Conservation (phyloP, 2,113 vertebrate genomes). For the Phalacrocorax pelagicus region DNA sequence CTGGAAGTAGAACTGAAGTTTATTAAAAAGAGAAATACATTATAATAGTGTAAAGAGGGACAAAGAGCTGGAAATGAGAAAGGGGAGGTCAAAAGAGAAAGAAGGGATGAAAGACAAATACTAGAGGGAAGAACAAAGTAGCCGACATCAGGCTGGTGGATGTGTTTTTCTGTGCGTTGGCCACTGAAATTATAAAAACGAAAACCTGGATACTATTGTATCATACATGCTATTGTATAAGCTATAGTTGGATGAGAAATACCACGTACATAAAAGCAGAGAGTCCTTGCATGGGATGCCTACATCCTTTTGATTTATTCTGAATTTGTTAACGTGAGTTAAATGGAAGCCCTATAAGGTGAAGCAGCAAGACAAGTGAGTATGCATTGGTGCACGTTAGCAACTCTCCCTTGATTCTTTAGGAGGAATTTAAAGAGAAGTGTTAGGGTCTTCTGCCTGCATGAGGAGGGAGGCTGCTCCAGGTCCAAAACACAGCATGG, state of each 20-base stretch:
- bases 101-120: background rate
- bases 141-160: background rate
- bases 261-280: background rate
- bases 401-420: background rate
- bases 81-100: background rate
- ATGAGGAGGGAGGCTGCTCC: background rate
- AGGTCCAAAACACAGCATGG: background rate
- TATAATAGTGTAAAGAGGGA: background rate
- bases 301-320: background rate
- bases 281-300: background rate
- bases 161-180: constrained; percentile 9
- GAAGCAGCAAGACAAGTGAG: background rate
- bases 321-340: background rate
- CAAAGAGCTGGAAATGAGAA: constrained; percentile 18
- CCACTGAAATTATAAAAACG: background rate
- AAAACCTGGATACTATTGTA: background rate
- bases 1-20: constrained; percentile 1
- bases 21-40: background rate
- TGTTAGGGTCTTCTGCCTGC: background rate
- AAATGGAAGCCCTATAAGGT: background rate
- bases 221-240: background rate
- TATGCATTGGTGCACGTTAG: background rate
- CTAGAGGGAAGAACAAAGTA: background rate
- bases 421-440: background rate
- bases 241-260: background rate